Percentiles rank a stretch among this genome's conserved stretches.
Conservation (phyloP, 2,113 vertebrate genomes). For the Laticauda colubrina region DNA sequence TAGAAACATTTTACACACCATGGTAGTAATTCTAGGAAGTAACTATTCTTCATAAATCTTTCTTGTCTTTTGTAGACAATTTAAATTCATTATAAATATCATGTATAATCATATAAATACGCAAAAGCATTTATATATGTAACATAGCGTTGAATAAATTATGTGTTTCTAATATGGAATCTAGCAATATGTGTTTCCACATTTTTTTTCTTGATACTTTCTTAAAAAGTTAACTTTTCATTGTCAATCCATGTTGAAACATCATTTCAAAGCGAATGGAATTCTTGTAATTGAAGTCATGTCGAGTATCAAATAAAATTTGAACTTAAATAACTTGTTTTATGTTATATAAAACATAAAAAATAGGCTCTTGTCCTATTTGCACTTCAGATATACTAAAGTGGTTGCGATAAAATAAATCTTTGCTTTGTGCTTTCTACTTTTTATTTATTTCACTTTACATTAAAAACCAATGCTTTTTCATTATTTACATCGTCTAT, state of each 20-base stretch:
- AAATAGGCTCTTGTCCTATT: conserved; percentile 25
- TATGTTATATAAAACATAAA: neutral
- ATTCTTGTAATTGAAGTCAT: conserved; percentile 76
- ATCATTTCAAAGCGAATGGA: conserved; percentile 83
- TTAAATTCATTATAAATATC: conserved; percentile 67
- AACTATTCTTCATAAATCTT: conserved; percentile 26
- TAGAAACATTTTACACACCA: conserved; percentile 20
- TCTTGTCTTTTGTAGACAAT: conserved; percentile 46
- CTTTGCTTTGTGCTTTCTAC: conserved; percentile 29
- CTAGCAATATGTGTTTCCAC: conserved; percentile 31
- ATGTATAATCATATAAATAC: conserved; percentile 68
- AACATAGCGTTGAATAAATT: conserved; percentile 84
- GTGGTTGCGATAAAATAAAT: neutral
- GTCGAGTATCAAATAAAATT: conserved; percentile 41
- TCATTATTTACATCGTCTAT: neutral
- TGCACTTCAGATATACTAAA: conserved; percentile 1
- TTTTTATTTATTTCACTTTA: conserved; percentile 5
- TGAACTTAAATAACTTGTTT: conserved; percentile 17
- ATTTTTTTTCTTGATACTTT: conserved; percentile 77
- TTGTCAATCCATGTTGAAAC: conserved; percentile 72
- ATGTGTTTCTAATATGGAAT: conserved; percentile 80
- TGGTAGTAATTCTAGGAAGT: conserved; percentile 38
- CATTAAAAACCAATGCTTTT: neutral
- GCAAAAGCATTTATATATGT: conserved; percentile 70
- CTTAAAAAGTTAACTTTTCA: conserved; percentile 77